Base-by-base conservation (phyloP, 2,888 invertebrate species). In the Temnothorax rugatulus region DNA sequence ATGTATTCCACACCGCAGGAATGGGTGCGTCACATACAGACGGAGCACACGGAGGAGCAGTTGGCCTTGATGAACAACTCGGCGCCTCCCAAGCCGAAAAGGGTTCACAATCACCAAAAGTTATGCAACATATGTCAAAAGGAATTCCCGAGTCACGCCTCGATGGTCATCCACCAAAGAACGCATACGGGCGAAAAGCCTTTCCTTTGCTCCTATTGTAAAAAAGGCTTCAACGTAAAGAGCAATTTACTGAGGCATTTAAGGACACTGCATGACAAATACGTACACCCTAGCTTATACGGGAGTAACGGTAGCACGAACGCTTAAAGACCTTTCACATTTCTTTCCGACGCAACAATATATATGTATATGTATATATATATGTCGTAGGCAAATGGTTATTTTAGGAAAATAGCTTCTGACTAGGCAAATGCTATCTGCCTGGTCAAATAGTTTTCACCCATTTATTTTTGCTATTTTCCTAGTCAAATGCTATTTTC, bases 21-120 rank as follows among this genome's bases (percentile, higher is more conserved):
- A 95, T 98, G 98, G 98, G 98, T 98, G 66, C 97, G 97, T 5
- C 98, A 98, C 93, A 97, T 98, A 93, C 98, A 98, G 94, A 97
- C 96, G 93, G 97, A 97, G 50, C 98, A 98, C 95, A 98, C 98
- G 0, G 98, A 98, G 93, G 96, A 96, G 86, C 97, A 98, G 95
- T 95, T 98, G 95, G 97, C 97, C 94, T 95, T 97, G 94, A 97
- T 97, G 95, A 97, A 97, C 95, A 97, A 96, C 95, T 96, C 96
- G 94, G 96, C 96, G 93, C 96, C 96, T 93, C 96, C 96, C 93
- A 96, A 96, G 95, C 95, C 95, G 44, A 95, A 95, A 82, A 93
- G 94, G 88, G 94, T 94, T 57, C 94, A 94, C 88, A 95, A 93
- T 87, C 95, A 95, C 86, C 94, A 95, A 87, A 95, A 95, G 75